Conservation (phyloP, 2,797 vertebrate genomes). For the Emys orbicularis region DNA sequence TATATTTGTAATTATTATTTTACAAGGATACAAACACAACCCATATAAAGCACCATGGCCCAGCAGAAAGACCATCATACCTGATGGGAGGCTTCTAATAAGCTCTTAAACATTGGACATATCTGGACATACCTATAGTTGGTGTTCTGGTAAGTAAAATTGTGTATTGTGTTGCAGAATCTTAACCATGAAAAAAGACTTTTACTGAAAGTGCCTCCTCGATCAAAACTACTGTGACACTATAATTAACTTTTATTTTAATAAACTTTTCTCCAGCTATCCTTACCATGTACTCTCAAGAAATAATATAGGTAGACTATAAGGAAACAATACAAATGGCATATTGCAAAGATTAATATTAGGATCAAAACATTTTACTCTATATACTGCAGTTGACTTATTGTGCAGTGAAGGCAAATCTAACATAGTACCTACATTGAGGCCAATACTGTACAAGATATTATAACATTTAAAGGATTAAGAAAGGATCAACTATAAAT, state of each 20-base stretch:
- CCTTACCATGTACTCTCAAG: neutral
- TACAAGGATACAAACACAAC: fast-evolving
- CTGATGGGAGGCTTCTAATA: neutral
- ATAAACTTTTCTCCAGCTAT: neutral
- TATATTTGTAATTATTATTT: neutral
- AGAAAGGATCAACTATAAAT: neutral
- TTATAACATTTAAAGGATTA: neutral
- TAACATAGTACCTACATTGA: neutral
- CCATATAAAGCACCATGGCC: neutral
- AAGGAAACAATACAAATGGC: neutral
- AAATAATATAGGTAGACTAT: neutral
- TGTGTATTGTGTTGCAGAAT: neutral
- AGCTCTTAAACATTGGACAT: neutral
- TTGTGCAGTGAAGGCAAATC: neutral
- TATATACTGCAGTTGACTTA: neutral
- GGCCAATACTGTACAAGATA: neutral
- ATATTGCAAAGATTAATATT: neutral
- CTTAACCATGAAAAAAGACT: neutral
- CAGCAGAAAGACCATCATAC: neutral
- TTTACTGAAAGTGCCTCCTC: neutral
- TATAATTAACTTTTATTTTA: neutral
- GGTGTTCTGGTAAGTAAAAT: neutral
- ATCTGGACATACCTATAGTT: neutral
- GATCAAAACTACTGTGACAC: neutral
- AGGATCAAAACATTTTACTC: neutral